Percentiles rank a stretch among this genome's conserved stretches.
Conservation (phyloP, 2,113 vertebrate species). For the Nerophis lumbriciformis region DNA sequence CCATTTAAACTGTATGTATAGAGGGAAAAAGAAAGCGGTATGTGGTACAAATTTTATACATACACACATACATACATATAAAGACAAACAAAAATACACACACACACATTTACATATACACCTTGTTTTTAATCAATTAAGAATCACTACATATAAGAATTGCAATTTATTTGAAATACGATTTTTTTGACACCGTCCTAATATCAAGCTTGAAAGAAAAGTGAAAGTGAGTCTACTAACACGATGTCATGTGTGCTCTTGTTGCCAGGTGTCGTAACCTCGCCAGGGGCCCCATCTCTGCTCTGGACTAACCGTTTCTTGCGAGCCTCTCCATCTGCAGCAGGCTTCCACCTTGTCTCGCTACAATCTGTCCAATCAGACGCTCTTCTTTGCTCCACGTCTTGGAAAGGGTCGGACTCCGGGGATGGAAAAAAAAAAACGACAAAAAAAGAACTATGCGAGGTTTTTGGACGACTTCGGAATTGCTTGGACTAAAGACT, state of each 20-base stretch:
- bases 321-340: conserved; percentile 14
- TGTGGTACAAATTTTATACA: too few species aligned
- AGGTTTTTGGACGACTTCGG: conserved; percentile 16
- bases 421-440: conserved; percentile 6
- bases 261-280: conserved; percentile 90
- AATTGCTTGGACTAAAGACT: conserved; percentile 17
- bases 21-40: too few species aligned
- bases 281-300: conserved; percentile 63
- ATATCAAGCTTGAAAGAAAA: too few species aligned
- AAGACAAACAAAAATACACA: too few species aligned
- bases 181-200: too few species aligned
- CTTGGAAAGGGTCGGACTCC: conserved; percentile 58
- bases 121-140: too few species aligned
- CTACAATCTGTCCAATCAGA: conserved; percentile 73
- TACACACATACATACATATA: too few species aligned
- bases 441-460: too few species aligned
- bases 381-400: conserved; percentile 56
- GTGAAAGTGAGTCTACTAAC: background rate
- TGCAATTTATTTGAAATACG: too few species aligned
- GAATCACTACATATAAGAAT: too few species aligned
- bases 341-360: conserved; percentile 50
- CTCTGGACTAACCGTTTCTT: conserved; percentile 67
- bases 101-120: too few species aligned
- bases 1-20: too few species aligned
- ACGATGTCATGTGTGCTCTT: conserved; percentile 24